Percentiles rank a stretch among this genome's conserved stretches.
Evolutionary conservation across 2,888 invertebrate species (phyloP).

Genomic region (Drosophila falleni): DNA sequence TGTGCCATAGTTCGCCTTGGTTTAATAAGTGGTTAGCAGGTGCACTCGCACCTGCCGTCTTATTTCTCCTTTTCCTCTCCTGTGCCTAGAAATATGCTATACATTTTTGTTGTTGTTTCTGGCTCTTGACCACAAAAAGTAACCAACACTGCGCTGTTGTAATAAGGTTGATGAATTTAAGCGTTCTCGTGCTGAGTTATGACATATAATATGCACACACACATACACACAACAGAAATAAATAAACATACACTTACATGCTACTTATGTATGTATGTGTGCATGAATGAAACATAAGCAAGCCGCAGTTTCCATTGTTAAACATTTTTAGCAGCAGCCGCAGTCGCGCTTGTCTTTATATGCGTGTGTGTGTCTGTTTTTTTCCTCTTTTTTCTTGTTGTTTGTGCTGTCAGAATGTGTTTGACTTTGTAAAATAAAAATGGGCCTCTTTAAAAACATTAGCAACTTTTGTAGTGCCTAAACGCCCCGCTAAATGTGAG

Average conservation of each 20-base stretch:
- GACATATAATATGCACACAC: conserved; percentile 65
- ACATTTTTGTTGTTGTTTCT: conserved; percentile 18
- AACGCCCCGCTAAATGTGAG: conserved; percentile 69
- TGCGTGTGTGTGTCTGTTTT: conserved; percentile 6
- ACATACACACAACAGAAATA: conserved; percentile 22
- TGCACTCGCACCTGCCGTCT: conserved; percentile 45
- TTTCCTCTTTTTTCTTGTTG: conserved; percentile 11
- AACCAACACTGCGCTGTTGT: conserved; percentile 35
- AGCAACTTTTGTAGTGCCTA: conserved; percentile 81
- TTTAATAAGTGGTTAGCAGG: conserved; percentile 62
- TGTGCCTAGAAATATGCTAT: conserved; percentile 28
- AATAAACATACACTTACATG: conserved; percentile 22
- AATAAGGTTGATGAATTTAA: conserved; percentile 76
- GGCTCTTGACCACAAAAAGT: conserved; percentile 55
- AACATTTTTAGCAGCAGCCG: conserved; percentile 63
- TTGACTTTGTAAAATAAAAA: conserved; percentile 81
- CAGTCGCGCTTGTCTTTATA: conserved; percentile 36
- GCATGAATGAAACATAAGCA: conserved; percentile 76
- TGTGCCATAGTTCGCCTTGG: conserved; percentile 25
- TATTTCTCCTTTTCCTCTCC: not conserved
- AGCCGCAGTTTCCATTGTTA: conserved; percentile 64
- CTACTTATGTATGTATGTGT: conserved; percentile 56
- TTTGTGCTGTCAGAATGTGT: conserved; percentile 69
- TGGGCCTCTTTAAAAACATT: conserved; percentile 82
- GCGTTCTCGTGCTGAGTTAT: conserved; percentile 63